Conservation (phyloP, 37 sponge, comb jelly and placozoan genomes). For the Aplysina aerophoba region DNA sequence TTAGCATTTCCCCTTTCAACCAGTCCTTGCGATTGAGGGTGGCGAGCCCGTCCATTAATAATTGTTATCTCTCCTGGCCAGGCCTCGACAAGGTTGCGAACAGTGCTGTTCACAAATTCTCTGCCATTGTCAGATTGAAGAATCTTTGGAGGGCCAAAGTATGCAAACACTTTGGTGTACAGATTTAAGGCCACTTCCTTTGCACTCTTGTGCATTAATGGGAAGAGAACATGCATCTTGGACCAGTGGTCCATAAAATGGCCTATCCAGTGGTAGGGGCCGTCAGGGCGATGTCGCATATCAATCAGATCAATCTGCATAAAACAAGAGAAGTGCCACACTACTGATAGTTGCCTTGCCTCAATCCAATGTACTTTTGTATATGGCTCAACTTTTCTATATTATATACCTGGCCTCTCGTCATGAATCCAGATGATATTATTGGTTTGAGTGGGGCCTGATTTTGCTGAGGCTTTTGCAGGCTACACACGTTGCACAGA, state of each 20-base stretch:
- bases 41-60: slow-evolving; percentile 20
- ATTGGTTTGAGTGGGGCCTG: background rate
- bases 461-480: slow-evolving; percentile 2
- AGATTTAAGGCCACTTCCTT: slow-evolving; percentile 38
- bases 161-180: slow-evolving; percentile 30
- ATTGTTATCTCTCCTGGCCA: slow-evolving; percentile 21
- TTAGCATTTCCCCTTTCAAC: slow-evolving; percentile 27
- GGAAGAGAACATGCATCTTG: slow-evolving; percentile 46
- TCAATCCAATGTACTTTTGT: too few species aligned
- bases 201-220: slow-evolving; percentile 44
- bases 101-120: slow-evolving; percentile 34
- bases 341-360: slow-evolving; percentile 4
- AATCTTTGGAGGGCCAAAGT: slow-evolving; percentile 29
- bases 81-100: background rate
- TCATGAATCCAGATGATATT: slow-evolving; percentile 9
- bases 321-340: background rate
- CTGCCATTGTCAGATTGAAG: slow-evolving; percentile 23
- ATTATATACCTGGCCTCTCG: slow-evolving; percentile 1
- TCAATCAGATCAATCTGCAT: slow-evolving; percentile 63
- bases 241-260: slow-evolving; percentile 74
- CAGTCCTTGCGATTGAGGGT: slow-evolving; percentile 28
- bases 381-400: background rate
- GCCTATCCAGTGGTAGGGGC: slow-evolving; percentile 56
- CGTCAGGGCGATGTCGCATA: slow-evolving; percentile 61
- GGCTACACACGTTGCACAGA: slow-evolving; percentile 6